Evolutionary conservation across 2,888 invertebrate species (phyloP), one percentile per base, ranked within the genome.

Genomic region (Cheilosia vernalis): DNA sequence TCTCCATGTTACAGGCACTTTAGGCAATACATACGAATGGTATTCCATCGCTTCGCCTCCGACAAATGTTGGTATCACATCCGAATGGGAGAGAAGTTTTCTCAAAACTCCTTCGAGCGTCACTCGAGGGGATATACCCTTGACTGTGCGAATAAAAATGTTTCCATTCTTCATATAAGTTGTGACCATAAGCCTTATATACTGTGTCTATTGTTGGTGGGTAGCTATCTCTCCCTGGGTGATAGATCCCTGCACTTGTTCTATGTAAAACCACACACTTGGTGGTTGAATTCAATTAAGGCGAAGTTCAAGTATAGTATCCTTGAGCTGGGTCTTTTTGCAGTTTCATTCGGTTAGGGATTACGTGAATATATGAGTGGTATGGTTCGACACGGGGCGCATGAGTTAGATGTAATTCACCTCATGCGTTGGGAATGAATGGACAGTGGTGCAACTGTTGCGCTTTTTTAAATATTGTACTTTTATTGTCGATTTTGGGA

Each of bases 221-320:
- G 6, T 6, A 27, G 27, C 27, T 27, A 6, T 27, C 27, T 15
- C 47, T 60, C 58, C 47, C 30, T 33, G n/a, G 63, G 53, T 55
- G 61, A 69, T 55, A 24, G 69, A 69, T 70, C 61, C 55, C 44
- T 78, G 69, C 77, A 69, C 77, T 78, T 78, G 60, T 69, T 69
- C 64, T 47, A 7, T 30, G 55, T 51, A 51, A 44, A 53, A 76
- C 76, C 60, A 51, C 76, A 67, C 67, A 76, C 60, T 78, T 61
- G 53, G 69, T 70, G 69, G 61, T 33, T 40, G 53, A 61, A 69
- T 78, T 78, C 77, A 78, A 78, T 78, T 78, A 78, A 55, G 63
- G 47, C 61, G 17, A 69, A 69, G 77, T 69, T 78, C 69, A 78
- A 61, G 77, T 61, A 24, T 24, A 55, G 61, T 63, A 70, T 63